Conservation (phyloP, 2,113 vertebrate species). For the Oxyura jamaicensis region DNA sequence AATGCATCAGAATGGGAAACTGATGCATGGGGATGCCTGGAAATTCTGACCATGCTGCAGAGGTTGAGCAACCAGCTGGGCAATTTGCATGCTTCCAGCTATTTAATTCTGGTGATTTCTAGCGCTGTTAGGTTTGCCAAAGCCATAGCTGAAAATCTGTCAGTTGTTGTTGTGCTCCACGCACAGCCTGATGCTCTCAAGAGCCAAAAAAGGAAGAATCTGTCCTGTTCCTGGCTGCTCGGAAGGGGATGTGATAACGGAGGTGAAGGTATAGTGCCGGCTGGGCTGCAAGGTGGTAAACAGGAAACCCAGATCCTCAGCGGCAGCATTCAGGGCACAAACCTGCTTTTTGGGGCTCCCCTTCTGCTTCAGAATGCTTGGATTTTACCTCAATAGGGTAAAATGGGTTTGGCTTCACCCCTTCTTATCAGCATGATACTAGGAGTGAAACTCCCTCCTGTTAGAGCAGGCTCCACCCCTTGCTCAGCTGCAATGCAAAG, state of each 20-base stretch:
- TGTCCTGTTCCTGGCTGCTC: conserved; percentile 11
- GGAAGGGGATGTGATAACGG: conserved; percentile 76
- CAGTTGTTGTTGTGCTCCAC: fast-evolving
- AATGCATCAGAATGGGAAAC: background rate
- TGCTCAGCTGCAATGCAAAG: background rate
- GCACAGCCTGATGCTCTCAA: fast-evolving
- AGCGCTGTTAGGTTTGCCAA: background rate
- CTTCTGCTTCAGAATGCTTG: background rate
- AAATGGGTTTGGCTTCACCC: background rate
- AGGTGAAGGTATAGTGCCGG: conserved; percentile 19
- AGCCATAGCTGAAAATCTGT: fast-evolving
- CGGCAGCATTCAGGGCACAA: background rate
- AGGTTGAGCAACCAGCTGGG: background rate
- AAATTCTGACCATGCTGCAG: fast-evolving
- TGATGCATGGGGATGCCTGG: background rate
- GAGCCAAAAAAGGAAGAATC: conserved; percentile 75
- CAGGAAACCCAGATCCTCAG: conserved; percentile 69
- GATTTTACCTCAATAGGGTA: fast-evolving
- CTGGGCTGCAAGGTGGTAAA: conserved; percentile 58
- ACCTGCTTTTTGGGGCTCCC: background rate
- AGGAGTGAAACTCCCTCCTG: fast-evolving
- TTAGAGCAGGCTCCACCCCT: background rate
- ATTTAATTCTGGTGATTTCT: fast-evolving
- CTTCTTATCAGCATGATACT: fast-evolving
- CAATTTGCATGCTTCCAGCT: fast-evolving